phyloP scores from a whole-genome alignment of 2,888 invertebrate genomes.

The Campoletis raptor region DNA sequence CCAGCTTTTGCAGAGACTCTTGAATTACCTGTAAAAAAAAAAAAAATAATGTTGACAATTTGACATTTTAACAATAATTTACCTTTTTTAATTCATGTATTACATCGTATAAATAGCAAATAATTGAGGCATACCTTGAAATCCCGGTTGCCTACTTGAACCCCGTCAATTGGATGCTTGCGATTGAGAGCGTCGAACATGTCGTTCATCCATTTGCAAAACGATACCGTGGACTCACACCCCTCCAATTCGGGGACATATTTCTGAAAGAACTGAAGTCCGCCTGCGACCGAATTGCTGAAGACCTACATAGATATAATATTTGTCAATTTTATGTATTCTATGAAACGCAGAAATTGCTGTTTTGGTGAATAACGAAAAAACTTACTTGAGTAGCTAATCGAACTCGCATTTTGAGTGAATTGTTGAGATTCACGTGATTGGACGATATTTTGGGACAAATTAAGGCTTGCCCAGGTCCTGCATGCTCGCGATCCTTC shows the following conservation, averaged over 20 bases:
- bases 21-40: not conserved
- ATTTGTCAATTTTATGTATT: not conserved
- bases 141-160: not conserved
- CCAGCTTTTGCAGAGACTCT: not conserved
- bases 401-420: conserved; percentile 64
- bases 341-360: not conserved
- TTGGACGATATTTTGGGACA: conserved; percentile 56
- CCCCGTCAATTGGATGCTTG: not conserved
- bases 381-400: conserved; percentile 57
- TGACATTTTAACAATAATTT: too few species aligned
- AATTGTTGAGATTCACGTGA: conserved; percentile 49
- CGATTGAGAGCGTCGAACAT: too few species aligned
- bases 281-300: conserved; percentile 54
- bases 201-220: too few species aligned
- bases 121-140: not conserved
- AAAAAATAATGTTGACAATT: conserved; percentile 1
- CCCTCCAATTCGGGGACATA: too few species aligned
- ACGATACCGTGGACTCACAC: too few species aligned
- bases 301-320: conserved; percentile 27
- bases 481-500: conserved; percentile 37
- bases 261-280: conserved; percentile 22
- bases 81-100: not conserved
- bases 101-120: not conserved
- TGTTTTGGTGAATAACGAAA: not conserved
- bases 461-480: conserved; percentile 45